Conservation (phyloP, 2,888 invertebrate species). For the Drosophila tripunctata region DNA sequence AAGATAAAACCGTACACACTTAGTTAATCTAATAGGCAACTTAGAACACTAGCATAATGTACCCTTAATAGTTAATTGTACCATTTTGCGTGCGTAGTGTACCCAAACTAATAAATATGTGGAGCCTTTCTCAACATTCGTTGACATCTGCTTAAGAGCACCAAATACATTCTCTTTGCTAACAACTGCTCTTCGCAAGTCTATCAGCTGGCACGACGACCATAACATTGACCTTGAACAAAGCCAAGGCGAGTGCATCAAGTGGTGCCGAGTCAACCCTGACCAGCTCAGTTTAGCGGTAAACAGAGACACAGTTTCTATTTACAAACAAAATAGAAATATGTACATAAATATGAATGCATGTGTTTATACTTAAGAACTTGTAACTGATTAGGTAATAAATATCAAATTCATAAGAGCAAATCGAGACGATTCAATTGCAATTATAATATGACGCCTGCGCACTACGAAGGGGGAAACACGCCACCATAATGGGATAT, state of each 20-base stretch:
- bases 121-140: neutral
- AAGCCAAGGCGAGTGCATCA: slow-evolving; percentile 43
- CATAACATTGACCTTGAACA: slow-evolving; percentile 62
- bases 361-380: no score
- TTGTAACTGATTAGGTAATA: slow-evolving; percentile 25
- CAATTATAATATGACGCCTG: slow-evolving; percentile 26
- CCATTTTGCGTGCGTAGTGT: neutral
- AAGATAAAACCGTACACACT: no score
- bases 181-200: neutral
- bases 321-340: neutral
- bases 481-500: slow-evolving; percentile 22
- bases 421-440: slow-evolving; percentile 9
- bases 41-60: no score
- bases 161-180: neutral
- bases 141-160: slow-evolving; percentile 12
- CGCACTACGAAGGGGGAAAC: slow-evolving; percentile 30
- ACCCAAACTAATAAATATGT: neutral
- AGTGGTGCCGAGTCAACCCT: slow-evolving; percentile 20
- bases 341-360: neutral
- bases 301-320: slow-evolving; percentile 1
- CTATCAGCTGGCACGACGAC: slow-evolving; percentile 35
- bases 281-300: neutral
- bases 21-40: no score
- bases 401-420: slow-evolving; percentile 17
- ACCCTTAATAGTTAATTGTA: neutral